Evolutionary conservation across 2,113 vertebrate genomes (phyloP).

Genomic region (Prunella fulvescens): DNA sequence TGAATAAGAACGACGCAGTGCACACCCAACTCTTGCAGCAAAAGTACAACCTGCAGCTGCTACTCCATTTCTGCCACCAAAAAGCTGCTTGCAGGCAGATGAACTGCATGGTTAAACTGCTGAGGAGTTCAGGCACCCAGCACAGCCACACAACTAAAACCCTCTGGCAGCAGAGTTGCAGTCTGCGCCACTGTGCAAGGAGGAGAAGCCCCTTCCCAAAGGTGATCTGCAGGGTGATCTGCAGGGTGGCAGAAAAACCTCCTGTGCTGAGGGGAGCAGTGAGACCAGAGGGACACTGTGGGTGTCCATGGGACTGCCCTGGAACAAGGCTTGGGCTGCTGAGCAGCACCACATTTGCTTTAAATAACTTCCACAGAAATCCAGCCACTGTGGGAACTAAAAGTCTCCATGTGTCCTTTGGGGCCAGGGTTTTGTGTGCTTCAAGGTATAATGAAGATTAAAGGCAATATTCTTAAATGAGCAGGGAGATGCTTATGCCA

Average conservation of each 20-base stretch:
- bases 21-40: not conserved
- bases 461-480: conserved; percentile 43
- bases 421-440: not conserved
- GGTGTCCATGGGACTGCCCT: not conserved
- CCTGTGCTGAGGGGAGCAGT: not conserved
- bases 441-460: conserved; percentile 45
- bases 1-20: fast-evolving
- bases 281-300: not conserved
- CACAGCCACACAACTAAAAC: not conserved
- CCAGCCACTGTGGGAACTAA: not conserved
- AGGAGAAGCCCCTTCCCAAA: not conserved
- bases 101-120: not conserved
- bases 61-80: not conserved
- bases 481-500: conserved; percentile 42
- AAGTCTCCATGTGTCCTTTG: not conserved
- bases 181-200: not conserved
- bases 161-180: not conserved
- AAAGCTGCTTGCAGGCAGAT: not conserved
- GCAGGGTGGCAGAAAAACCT: not conserved
- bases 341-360: not conserved
- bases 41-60: not conserved
- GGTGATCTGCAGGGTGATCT: not conserved
- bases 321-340: not conserved
- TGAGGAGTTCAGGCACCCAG: not conserved
- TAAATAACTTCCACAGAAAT: conserved; percentile 28